phyloP scores from a whole-genome alignment of 2,797 vertebrate species.

The Poecilia velifera region DNA sequence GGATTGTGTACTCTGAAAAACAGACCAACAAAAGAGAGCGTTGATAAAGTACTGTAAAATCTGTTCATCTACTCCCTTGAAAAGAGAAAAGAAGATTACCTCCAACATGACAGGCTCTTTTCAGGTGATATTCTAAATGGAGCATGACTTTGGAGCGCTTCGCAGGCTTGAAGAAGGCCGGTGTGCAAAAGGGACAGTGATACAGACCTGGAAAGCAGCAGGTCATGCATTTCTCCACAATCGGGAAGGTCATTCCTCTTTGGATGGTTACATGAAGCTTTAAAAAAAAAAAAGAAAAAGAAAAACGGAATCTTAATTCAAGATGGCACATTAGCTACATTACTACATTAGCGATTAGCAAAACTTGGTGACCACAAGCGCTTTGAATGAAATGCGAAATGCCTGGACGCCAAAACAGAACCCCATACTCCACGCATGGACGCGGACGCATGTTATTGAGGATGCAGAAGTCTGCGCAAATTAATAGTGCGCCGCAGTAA shows the following conservation, averaged over 20 bases:
- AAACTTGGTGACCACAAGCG: background rate
- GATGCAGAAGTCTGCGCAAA: background rate
- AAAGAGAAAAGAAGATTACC: conserved; percentile 3
- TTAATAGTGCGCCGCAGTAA: background rate
- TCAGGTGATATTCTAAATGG: conserved; percentile 30
- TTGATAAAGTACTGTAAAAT: background rate
- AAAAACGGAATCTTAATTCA: background rate
- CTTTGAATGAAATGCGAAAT: background rate
- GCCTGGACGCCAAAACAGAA: background rate
- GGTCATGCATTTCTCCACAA: conserved; percentile 12
- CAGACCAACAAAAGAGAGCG: background rate
- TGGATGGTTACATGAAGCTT: conserved; percentile 36
- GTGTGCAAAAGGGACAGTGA: conserved; percentile 42
- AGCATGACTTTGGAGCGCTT: background rate
- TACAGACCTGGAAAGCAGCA: conserved; percentile 32
- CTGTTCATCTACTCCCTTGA: no score
- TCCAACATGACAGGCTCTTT: conserved; percentile 10
- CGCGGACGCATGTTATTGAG: background rate
- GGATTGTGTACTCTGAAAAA: conserved; percentile 39
- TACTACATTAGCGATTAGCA: background rate
- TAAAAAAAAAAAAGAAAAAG: background rate
- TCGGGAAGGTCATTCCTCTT: conserved; percentile 15
- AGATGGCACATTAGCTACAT: background rate
- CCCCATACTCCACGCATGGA: background rate
- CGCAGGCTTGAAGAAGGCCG: conserved; percentile 28